Base-by-base conservation (phyloP, 2,888 invertebrate species). In the Panopea generosa region DNA sequence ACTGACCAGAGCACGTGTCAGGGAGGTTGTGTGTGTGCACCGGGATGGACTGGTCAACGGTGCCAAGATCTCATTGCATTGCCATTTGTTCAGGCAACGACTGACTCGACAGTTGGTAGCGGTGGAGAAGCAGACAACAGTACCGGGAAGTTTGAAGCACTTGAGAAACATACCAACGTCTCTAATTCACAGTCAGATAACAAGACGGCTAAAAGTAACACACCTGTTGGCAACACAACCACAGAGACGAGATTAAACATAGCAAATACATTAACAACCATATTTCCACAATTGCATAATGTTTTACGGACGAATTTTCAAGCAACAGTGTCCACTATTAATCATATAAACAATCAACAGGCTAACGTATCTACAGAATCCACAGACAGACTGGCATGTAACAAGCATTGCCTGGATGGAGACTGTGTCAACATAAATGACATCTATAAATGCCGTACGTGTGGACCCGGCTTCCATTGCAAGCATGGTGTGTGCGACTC, bases 11-110 rank as follows among this genome's bases (percentile, higher is more conserved):
- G 33, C 22, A 82, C 81, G 1, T 85, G 85, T 45, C 52, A 47
- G 16, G 79, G 79, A 11, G 65, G 43, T n/a, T 85, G 85, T 71
- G 45, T 75, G 0, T 85, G 85, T 70, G 60, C 71, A 1, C 57
- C 52, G 7, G 77, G 77, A 3, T 77, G 75, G 76, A 72, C 69
- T 6, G 85, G 85, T 20, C 61, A 60, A 18, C 75, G 77, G 76
- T 83, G 83, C 66, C 66, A 60, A n/a, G 70, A 71, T 11, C 62
- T 4, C 18, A 16, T 45, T 4, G 6, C 16, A 3, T 4, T 16
- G 6, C 3, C 16, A 9, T 45, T n/a, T 16, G 16, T n/a, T 16
- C 45, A 45, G 16, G 16, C 20, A 18, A 4, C 20, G 6, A 45
- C 45, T 18, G 33, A 33, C 33, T 33, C 33, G n/a, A n/a, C n/a